Percentiles rank a stretch among this genome's conserved stretches.
Evolutionary conservation across 2,888 invertebrate species (phyloP).

Genomic region (Glyphotaelius pellucidus): DNA sequence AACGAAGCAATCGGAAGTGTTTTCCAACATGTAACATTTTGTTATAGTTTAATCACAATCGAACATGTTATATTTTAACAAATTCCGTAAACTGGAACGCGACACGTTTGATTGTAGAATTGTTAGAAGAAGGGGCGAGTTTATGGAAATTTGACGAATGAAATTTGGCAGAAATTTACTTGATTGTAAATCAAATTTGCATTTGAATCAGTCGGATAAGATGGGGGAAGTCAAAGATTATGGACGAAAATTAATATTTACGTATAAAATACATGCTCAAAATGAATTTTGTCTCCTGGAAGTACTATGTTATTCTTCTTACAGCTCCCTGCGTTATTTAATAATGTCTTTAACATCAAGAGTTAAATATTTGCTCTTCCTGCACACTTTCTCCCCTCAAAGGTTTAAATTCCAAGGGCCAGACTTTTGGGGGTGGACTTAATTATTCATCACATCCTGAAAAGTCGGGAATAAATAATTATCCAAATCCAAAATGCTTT

Average conservation of each 20-base stretch:
- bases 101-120: background rate
- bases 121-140: background rate
- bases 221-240: conserved; percentile 36
- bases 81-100: background rate
- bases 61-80: background rate
- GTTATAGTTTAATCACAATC: background rate
- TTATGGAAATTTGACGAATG: conserved; percentile 38
- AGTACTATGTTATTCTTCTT: background rate
- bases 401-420: background rate
- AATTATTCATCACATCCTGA: background rate
- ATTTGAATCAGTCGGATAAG: conserved; percentile 32
- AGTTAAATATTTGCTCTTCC: conserved; percentile 31
- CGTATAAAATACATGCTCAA: conserved; percentile 38
- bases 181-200: conserved; percentile 48
- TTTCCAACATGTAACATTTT: background rate
- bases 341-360: conserved; percentile 33
- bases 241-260: conserved; percentile 37
- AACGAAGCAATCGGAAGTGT: background rate
- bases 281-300: conserved; percentile 10
- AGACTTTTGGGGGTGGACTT: background rate
- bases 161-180: conserved; percentile 47
- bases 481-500: background rate
- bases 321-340: conserved; percentile 26
- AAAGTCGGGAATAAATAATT: background rate
- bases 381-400: background rate